Evolutionary conservation across 2,888 invertebrate genomes (phyloP).

Genomic region (Nephrocerus scutellatus): DNA sequence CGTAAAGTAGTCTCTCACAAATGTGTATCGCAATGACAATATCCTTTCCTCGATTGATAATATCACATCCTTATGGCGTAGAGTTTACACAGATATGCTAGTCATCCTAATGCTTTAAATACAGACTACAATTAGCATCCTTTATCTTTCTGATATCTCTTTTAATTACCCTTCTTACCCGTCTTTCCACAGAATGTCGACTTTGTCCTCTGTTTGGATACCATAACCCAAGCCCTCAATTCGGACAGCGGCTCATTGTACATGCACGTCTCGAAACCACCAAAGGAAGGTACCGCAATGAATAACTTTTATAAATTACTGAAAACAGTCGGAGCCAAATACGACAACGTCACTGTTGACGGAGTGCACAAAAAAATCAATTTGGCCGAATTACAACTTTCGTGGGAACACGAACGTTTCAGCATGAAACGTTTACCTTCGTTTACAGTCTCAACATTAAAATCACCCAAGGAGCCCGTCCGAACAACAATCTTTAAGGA

Average conservation of each 20-base stretch:
- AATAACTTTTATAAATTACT: constrained; percentile 60
- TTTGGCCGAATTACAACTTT: constrained; percentile 79
- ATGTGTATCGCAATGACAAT: no score
- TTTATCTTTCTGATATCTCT: constrained; percentile 1
- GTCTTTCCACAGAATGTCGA: constrained; percentile 66
- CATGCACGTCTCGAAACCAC: constrained; percentile 95
- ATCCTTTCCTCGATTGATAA: no score
- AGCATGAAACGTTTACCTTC: constrained; percentile 87
- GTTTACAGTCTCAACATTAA: constrained; percentile 78
- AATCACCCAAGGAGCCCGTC: constrained; percentile 41
- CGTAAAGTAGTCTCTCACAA: no score
- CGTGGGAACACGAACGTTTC: constrained; percentile 97
- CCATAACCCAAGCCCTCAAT: constrained; percentile 57
- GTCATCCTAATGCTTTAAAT: neutral
- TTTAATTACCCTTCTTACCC: constrained; percentile 1
- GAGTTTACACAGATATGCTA: no score
- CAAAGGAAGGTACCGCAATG: constrained; percentile 74
- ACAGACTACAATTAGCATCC: neutral
- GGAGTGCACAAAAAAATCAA: constrained; percentile 94
- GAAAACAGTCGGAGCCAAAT: constrained; percentile 51
- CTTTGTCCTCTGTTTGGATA: constrained; percentile 85
- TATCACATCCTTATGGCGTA: no score
- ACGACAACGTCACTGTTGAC: constrained; percentile 53
- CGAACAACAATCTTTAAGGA: constrained; percentile 43
- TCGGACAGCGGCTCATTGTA: constrained; percentile 49